phyloP scores from a whole-genome alignment of 2,113 vertebrate species.

The Caranx ignobilis region DNA sequence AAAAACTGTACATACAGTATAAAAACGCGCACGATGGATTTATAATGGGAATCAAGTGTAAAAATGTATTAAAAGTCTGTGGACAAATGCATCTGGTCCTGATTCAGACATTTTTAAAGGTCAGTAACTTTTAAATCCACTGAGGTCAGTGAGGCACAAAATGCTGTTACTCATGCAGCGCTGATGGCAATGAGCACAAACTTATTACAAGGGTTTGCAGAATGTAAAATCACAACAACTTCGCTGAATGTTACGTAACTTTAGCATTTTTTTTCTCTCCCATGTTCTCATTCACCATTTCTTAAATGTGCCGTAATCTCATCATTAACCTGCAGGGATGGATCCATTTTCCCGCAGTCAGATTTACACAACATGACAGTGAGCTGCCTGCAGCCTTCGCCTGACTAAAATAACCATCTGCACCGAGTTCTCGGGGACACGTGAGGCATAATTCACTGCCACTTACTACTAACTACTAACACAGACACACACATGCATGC shows the following conservation, averaged over 20 bases:
- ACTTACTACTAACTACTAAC: conserved; percentile 45
- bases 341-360: conserved; percentile 21
- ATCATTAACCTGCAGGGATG: conserved; percentile 45
- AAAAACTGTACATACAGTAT: neutral
- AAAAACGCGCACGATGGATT: neutral
- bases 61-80: conserved; percentile 24
- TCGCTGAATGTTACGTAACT: conserved; percentile 45
- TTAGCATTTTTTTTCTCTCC: neutral
- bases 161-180: conserved; percentile 63
- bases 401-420: conserved; percentile 67
- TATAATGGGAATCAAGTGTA: conserved; percentile 13
- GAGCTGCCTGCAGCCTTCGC: conserved; percentile 52
- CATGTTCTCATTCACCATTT: conserved; percentile 48
- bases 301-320: conserved; percentile 42
- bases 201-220: conserved; percentile 26
- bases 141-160: conserved; percentile 59
- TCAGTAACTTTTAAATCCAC: conserved; percentile 58
- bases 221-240: conserved; percentile 27
- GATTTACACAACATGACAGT: conserved; percentile 63
- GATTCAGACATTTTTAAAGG: conserved; percentile 69
- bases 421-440: conserved; percentile 48
- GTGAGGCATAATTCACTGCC: conserved; percentile 43
- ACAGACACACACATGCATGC: conserved; percentile 34
- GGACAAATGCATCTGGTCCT: conserved; percentile 39
- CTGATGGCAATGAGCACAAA: conserved; percentile 47